Percentiles rank a stretch among this genome's conserved stretches.
Evolutionary conservation across 2,888 invertebrate genomes (phyloP).

Genomic region (Pyrochroa serraticornis): DNA sequence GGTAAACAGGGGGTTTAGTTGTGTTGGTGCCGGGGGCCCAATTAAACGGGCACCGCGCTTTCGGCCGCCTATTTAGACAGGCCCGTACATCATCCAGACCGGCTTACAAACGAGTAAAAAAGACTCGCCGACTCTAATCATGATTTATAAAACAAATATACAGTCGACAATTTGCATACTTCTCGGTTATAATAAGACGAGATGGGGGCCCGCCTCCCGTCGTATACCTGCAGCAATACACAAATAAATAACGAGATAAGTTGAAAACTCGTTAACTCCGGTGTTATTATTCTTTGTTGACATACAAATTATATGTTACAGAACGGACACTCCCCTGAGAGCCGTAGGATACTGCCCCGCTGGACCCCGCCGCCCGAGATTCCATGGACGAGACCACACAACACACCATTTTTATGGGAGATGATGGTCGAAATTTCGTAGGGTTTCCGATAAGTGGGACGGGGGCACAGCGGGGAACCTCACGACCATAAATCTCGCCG

Average conservation of each 20-base stretch:
- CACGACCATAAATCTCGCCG: too few relatives aligned
- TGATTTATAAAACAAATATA: conserved; percentile 49
- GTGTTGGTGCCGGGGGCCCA: background rate
- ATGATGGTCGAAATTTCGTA: too few relatives aligned
- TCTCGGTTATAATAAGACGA: conserved; percentile 40
- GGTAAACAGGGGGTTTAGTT: conserved; percentile 1
- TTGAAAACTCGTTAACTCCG: conserved; percentile 55
- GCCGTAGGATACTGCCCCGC: conserved; percentile 27
- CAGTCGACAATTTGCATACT: conserved; percentile 45
- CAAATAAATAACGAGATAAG: conserved; percentile 56
- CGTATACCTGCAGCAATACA: conserved; percentile 40
- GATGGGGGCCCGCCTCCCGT: conserved; percentile 29
- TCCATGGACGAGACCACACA: conserved; percentile 21
- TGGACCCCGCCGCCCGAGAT: conserved; percentile 12
- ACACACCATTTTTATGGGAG: conserved; percentile 13
- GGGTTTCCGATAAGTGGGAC: too few relatives aligned
- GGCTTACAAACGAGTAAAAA: conserved; percentile 17
- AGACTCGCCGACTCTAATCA: conserved; percentile 32
- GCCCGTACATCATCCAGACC: conserved; percentile 22
- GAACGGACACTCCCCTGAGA: conserved; percentile 45
- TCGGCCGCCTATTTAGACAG: conserved; percentile 22
- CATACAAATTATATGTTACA: conserved; percentile 57
- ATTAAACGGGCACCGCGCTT: conserved; percentile 23
- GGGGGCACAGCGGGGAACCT: too few relatives aligned
- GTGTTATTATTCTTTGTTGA: conserved; percentile 58